Base-by-base conservation (phyloP, 2,888 invertebrate genomes). In the Andrena flavipes region DNA sequence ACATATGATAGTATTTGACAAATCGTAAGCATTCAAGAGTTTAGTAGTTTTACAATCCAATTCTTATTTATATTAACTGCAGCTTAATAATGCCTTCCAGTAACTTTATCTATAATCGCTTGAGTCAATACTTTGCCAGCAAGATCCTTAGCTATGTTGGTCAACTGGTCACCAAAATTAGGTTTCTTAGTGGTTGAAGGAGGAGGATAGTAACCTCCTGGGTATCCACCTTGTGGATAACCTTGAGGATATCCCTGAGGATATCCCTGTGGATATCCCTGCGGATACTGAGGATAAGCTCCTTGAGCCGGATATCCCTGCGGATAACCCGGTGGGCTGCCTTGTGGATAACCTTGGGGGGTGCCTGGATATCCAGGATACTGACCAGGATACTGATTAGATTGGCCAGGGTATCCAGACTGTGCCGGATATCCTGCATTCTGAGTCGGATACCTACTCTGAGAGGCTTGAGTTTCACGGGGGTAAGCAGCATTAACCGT, bases 51-150 rank as follows among this genome's bases (percentile, higher is more conserved):
- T 60, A 26, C 2, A 60, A 30, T 33, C 35, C 10, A 35, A 4
- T 23, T 30, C 48, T 48, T 33, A n/a, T 33, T 48, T 56, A n/a
- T 35, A 54, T 16, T 10, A 33, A 42, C 16, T 42, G 5, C 1
- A 1, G 42, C 42, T 16, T 42, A 42, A 42, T 78, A 85, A 76
- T 63, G 84, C 42, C 77, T 89, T 1, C 91, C 91, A 6, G 86
- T 62, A 2, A 93, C 88, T 84, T 90, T 92, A 65, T 93, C 93
- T 4, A 91, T 49, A 49, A 93, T 89, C 5, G 93, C 85, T 75
- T 93, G 92, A 0, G 92, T 91, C 0, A 93, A 26, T 5, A 91
- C 78, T 26, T 81, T 89, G 20, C 90, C 86, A n/a, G 92, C 93
- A 2, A 92, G 20, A 76, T 91, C 90, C 71, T 89, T 92, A 1